Evolutionary conservation across 2,797 vertebrate genomes (phyloP), one percentile per base, ranked within the genome.

Genomic region (Mus spretus): DNA sequence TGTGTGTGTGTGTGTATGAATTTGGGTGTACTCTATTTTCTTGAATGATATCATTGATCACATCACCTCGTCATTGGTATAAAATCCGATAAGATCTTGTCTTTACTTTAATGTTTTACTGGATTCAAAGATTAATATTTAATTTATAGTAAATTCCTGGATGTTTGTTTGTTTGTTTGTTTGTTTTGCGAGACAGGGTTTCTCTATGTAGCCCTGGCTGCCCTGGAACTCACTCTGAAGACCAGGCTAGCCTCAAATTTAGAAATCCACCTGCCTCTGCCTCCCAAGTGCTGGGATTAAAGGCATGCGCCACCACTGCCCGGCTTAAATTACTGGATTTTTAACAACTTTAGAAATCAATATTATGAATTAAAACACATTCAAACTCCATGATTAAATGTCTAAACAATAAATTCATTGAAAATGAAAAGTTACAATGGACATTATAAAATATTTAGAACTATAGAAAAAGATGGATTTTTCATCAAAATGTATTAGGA

Each of bases 391-490:
- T 80, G 3, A 89, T 26, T 90, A 50, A 67, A 67, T 50, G 20
- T 53, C 15, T 89, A 82, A 92, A 47, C 47, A 44, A 81, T 83
- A 0, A 15, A 37, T 91, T 89, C 81, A 90, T 63, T 12, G 2
- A 57, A 11, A 97, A 83, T 75, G 57, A 8, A 94, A 86, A 70
- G 61, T 67, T 13, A 55, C 20, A 79, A 72, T 78, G 4, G 57
- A 55, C 92, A 80, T 74, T 37, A 75, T 85, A 72, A 95, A 88
- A 80, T 50, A 22, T 77, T 90, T 57, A 72, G 22, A 91, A 90
- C 4, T 85, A 57, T 11, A 90, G 53, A 77, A 88, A 94, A 74
- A 14, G 55, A 83, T 96, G 80, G 11, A 74, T 31, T 80, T 91
- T 92, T 13, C 37, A 83, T 40, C 14, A 82, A 93, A 91, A 40